Evolutionary conservation across 2,888 invertebrate genomes (phyloP), one percentile per base, ranked within the genome.

Genomic region (Cyclophora albipunctata): DNA sequence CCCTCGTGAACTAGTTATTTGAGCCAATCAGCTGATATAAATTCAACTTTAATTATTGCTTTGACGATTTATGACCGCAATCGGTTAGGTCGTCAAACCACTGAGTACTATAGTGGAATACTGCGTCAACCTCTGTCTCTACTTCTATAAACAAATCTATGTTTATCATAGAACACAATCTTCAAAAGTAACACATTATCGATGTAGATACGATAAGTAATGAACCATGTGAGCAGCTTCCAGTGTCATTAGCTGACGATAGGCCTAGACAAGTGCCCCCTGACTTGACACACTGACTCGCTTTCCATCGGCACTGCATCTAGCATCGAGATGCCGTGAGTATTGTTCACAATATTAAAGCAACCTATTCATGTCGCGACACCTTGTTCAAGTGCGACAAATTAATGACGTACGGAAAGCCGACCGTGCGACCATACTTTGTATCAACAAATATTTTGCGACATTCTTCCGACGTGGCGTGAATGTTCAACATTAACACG

Each of bases 221-320:
- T 49, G 1, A 37, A 37, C 37, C 4, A 5, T 37, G 37, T 5
- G 4, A 37, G 5, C 37, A 37, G 4, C 5, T 20, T 20, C 20
- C 20, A 20, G 20, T 74, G 67, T 68, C 72, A 72, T 62, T 65
- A 66, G 63, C 61, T 60, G 66, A 71, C 70, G 50, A 55, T 65
- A 62, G 49, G 60, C 50, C 48, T 57, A 58, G 62, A 59, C 57
- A 60, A 63, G 64, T 65, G 65, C 62, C 62, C 61, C 61, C 60
- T 57, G 56, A 53, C 37, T 37, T 85, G 89, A 87, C 89, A 89
- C 73, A 89, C 88, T 88, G 87, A 86, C 89, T 89, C 81, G 84
- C 87, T 89, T 89, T 89, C 87, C 82, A 79, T 64, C 66, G 54
- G 61, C 61, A 58, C 67, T 48, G 53, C 53, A 53, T 53, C 52